Conservation (phyloP, 2,113 vertebrate genomes). For the Oostethus manadensis region DNA sequence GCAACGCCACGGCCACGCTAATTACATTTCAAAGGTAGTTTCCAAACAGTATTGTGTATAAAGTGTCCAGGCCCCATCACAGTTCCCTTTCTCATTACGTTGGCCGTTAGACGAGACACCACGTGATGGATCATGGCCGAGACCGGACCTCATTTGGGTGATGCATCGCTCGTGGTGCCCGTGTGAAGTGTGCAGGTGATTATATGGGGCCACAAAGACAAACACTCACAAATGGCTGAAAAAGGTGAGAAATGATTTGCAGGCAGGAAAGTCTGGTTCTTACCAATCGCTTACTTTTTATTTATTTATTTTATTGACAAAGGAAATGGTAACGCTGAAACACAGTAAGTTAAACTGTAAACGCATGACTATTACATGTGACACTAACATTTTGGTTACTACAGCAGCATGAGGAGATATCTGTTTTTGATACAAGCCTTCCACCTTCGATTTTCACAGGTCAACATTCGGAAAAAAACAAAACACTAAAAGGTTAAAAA, state of each 20-base stretch:
- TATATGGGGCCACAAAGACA: constrained; percentile 62
- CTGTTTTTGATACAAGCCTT: no score
- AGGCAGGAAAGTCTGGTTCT: no score
- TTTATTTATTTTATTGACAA: no score
- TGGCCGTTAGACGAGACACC: constrained; percentile 61
- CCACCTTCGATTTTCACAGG: no score
- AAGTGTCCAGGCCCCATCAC: constrained; percentile 48
- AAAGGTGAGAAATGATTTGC: constrained; percentile 42
- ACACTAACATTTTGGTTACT: no score
- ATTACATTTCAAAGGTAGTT: constrained; percentile 39
- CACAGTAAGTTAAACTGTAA: no score
- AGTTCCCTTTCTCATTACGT: constrained; percentile 67
- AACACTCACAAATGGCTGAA: constrained; percentile 49
- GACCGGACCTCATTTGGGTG: constrained; percentile 68
- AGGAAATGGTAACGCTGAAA: no score
- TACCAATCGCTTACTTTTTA: no score
- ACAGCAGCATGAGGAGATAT: no score
- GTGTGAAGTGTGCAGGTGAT: constrained; percentile 64
- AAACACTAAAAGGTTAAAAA: no score
- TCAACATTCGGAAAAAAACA: no score
- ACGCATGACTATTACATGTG: no score
- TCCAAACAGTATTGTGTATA: constrained; percentile 39
- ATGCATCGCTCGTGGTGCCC: constrained; percentile 60
- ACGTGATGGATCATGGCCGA: constrained; percentile 64
- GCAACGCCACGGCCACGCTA: constrained; percentile 7